Conservation (phyloP, 2,113 vertebrate genomes). For the Calidris pygmaea region DNA sequence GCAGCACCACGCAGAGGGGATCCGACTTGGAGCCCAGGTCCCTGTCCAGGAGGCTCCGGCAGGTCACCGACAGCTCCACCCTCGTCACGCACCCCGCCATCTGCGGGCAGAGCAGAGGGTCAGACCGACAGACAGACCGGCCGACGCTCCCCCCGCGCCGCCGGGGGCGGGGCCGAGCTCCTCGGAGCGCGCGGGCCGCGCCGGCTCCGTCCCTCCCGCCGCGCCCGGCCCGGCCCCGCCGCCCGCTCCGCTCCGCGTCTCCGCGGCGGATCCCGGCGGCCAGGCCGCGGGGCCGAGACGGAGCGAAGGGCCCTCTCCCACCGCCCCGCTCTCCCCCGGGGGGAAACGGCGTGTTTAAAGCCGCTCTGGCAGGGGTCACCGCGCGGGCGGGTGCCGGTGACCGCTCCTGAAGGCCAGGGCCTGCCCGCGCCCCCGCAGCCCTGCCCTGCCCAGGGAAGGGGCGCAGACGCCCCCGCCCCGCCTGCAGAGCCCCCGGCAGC, state of each 20-base stretch:
- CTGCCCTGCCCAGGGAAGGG: not conserved
- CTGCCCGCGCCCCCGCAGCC: not conserved
- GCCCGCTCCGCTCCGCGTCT: not conserved
- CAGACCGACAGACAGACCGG: not conserved
- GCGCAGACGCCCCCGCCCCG: not conserved
- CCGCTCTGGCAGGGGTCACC: not conserved
- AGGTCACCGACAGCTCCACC: slow-evolving; percentile 86
- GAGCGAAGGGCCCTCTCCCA: not conserved
- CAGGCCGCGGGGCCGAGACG: not conserved
- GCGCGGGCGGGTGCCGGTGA: not conserved
- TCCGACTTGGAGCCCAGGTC: slow-evolving; percentile 90
- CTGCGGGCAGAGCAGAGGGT: slow-evolving; percentile 66
- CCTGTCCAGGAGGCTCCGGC: slow-evolving; percentile 85
- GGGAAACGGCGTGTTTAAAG: not conserved
- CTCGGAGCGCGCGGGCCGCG: not conserved
- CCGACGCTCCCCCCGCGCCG: not conserved
- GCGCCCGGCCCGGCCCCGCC: not conserved
- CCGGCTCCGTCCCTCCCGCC: not conserved
- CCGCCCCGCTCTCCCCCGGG: not conserved
- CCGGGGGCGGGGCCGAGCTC: not conserved
- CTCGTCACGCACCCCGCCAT: slow-evolving; percentile 88
- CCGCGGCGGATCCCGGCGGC: not conserved
- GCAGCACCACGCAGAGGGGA: slow-evolving; percentile 88
- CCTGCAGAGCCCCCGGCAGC: not conserved
- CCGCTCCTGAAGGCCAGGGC: not conserved